phyloP scores from a whole-genome alignment of 2,113 vertebrate genomes.

The Corythornis madagascariensis region DNA sequence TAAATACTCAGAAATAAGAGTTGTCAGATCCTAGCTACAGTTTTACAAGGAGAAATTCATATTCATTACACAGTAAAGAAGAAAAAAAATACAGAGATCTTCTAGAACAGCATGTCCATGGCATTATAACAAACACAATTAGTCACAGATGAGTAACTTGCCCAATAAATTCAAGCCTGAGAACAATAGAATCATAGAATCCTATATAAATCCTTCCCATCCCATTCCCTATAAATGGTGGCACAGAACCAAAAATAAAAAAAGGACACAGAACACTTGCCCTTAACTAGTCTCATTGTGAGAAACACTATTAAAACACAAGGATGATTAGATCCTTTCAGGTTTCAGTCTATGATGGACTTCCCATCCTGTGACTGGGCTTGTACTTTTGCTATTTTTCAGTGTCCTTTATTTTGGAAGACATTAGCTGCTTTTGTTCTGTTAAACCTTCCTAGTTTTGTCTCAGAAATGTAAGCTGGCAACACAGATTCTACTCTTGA shows the following conservation, averaged over 20 bases:
- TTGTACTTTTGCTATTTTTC: neutral
- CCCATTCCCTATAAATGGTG: neutral
- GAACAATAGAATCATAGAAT: neutral
- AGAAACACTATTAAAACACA: neutral
- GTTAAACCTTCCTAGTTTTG: neutral
- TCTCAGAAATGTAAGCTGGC: neutral
- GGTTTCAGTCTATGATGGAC: neutral
- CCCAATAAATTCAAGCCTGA: neutral
- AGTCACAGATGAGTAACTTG: conserved; percentile 16
- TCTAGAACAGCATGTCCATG: neutral
- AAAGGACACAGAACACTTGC: neutral
- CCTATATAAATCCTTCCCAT: neutral
- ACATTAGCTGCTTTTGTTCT: neutral
- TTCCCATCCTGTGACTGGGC: neutral
- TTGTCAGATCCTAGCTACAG: neutral
- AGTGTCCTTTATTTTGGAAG: neutral
- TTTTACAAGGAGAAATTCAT: neutral
- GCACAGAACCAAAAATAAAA: neutral
- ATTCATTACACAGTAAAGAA: neutral
- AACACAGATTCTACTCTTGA: neutral
- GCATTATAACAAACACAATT: neutral
- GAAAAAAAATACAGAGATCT: neutral
- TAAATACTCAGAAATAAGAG: neutral
- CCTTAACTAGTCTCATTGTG: neutral
- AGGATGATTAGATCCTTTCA: neutral